Conservation (phyloP, 2,797 vertebrate genomes). For the Enoplosus armatus region DNA sequence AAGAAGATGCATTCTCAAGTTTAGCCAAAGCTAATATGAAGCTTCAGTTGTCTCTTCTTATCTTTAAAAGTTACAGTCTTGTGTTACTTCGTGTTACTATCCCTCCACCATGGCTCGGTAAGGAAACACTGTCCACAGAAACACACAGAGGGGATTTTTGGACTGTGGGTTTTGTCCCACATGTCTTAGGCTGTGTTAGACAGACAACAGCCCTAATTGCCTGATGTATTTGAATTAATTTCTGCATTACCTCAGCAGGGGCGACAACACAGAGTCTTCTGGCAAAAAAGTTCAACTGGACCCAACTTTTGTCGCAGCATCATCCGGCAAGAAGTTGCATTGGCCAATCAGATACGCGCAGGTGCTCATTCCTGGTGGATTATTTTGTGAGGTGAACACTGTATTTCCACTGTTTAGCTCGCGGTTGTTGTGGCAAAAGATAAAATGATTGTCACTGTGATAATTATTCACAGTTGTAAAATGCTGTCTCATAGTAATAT, state of each 20-base stretch:
- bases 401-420: background rate
- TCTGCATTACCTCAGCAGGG: background rate
- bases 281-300: background rate
- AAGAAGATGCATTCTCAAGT: background rate
- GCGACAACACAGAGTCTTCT: background rate
- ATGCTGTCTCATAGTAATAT: background rate
- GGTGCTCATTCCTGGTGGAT: background rate
- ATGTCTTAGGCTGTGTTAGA: background rate
- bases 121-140: background rate
- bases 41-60: background rate
- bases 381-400: background rate
- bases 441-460: background rate
- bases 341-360: background rate
- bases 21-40: background rate
- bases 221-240: background rate
- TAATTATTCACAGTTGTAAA: background rate
- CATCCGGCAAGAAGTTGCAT: background rate
- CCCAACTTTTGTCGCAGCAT: background rate
- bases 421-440: background rate
- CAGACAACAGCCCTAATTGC: background rate
- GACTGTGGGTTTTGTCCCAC: background rate
- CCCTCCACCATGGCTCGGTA: background rate
- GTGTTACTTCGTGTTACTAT: background rate
- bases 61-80: background rate
- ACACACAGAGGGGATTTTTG: background rate